phyloP scores from a whole-genome alignment of 2,888 invertebrate genomes.

The Rosalia funebris region DNA sequence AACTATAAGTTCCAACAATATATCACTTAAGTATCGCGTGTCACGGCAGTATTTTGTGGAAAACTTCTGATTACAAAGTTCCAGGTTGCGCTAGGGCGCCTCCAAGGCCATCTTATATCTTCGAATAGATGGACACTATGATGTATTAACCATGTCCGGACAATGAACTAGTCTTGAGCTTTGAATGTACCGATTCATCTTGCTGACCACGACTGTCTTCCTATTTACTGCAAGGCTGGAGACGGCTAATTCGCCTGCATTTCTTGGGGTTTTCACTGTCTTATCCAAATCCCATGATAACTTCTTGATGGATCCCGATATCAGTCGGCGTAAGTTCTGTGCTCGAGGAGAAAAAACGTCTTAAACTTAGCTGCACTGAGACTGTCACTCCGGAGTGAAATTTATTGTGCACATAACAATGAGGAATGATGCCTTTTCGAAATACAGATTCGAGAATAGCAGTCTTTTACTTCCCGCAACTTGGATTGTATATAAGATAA shows the following conservation, averaged over 20 bases:
- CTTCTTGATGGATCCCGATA: conserved; percentile 23
- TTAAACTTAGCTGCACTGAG: conserved; percentile 8
- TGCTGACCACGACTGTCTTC: conserved; percentile 50
- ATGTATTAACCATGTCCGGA: conserved; percentile 51
- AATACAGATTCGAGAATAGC: neutral
- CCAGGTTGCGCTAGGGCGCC: conserved; percentile 28
- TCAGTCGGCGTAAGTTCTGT: neutral
- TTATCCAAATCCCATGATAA: conserved; percentile 24
- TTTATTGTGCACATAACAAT: neutral
- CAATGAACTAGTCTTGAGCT: conserved; percentile 55
- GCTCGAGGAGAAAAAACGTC: neutral
- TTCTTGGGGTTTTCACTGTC: conserved; percentile 13
- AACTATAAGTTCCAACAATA: conserved; percentile 41
- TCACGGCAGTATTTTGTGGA: conserved; percentile 35
- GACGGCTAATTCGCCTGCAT: conserved; percentile 23
- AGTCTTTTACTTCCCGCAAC: neutral
- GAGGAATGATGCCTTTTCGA: neutral
- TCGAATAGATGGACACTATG: conserved; percentile 53
- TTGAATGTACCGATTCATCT: conserved; percentile 56
- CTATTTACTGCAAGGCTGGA: conserved; percentile 35
- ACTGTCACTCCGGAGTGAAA: neutral
- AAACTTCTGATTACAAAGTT: conserved; percentile 41
- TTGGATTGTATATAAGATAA: neutral
- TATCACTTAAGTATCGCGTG: conserved; percentile 42
- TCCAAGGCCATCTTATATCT: conserved; percentile 48